Evolutionary conservation across 2,797 vertebrate genomes (phyloP).

Genomic region (Hydrolagus colliei): DNA sequence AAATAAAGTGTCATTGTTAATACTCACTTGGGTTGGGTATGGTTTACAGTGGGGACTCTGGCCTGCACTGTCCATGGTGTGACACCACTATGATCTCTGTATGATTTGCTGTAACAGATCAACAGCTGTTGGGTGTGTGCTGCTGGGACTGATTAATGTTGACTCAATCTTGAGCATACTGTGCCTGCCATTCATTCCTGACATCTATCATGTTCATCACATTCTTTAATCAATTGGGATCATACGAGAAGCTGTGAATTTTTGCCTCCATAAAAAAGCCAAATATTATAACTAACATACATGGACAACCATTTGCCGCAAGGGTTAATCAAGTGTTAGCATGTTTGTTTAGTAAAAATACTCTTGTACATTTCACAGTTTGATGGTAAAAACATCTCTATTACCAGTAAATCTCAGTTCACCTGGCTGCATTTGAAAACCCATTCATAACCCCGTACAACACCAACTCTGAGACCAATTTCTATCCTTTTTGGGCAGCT

Average conservation of each 20-base stretch:
- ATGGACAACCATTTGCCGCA: no score
- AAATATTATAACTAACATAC: background rate
- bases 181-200: conserved; percentile 29
- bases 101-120: conserved; percentile 19
- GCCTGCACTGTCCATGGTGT: conserved; percentile 11
- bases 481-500: no score
- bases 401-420: no score
- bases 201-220: conserved; percentile 27
- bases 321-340: no score
- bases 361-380: no score
- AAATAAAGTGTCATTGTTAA: background rate
- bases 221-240: conserved; percentile 30
- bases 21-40: conserved; percentile 3
- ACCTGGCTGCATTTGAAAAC: no score
- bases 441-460: no score
- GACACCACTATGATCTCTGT: background rate
- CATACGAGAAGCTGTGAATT: conserved; percentile 4
- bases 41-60: background rate
- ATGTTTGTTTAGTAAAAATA: no score
- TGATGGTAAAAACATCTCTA: no score
- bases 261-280: conserved; percentile 13
- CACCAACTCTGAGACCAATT: no score
- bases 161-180: conserved; percentile 19
- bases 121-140: conserved; percentile 24
- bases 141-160: conserved; percentile 28